Percentiles rank a stretch among this genome's conserved stretches.
phyloP scores from a whole-genome alignment of 2,888 invertebrate species.

The Aporophyla nigra region DNA sequence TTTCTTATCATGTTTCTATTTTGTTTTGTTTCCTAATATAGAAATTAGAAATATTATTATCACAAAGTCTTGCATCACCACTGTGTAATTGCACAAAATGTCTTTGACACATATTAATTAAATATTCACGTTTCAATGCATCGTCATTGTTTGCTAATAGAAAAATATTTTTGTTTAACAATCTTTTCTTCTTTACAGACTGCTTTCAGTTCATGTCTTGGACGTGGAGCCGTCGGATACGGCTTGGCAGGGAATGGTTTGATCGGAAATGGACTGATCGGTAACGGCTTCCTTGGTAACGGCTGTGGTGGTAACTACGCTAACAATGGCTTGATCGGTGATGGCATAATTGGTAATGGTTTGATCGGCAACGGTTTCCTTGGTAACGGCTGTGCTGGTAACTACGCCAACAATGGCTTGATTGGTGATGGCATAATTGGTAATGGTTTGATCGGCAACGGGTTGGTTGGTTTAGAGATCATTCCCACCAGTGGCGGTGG shows the following conservation, averaged over 20 bases:
- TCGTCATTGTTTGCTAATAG: background rate
- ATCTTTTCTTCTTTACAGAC: too few relatives aligned
- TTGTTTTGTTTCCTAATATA: too few relatives aligned
- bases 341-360: conserved; percentile 2
- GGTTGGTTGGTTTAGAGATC: conserved; percentile 6
- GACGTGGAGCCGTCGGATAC: background rate
- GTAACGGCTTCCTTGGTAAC: background rate
- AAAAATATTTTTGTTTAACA: too few relatives aligned
- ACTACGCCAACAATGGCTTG: background rate
- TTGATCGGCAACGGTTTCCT: too few relatives aligned
- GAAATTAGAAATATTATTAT: background rate
- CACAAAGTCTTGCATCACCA: background rate
- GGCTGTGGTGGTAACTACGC: background rate
- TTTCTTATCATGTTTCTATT: too few relatives aligned
- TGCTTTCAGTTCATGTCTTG: conserved; percentile 13
- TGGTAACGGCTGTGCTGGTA: background rate
- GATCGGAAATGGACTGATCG: background rate
- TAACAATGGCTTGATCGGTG: background rate
- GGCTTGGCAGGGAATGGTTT: background rate
- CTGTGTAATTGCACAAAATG: background rate
- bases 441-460: conserved; percentile 2
- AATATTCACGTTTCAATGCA: background rate
- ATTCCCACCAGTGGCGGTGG: conserved; percentile 28
- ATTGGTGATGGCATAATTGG: conserved; percentile 3
- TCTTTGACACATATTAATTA: too few relatives aligned